A percentile compares a stretch with the other conserved stretches of the same genome.
phyloP scores from a whole-genome alignment of 2,113 vertebrate genomes.

The Hemiscyllium ocellatum region DNA sequence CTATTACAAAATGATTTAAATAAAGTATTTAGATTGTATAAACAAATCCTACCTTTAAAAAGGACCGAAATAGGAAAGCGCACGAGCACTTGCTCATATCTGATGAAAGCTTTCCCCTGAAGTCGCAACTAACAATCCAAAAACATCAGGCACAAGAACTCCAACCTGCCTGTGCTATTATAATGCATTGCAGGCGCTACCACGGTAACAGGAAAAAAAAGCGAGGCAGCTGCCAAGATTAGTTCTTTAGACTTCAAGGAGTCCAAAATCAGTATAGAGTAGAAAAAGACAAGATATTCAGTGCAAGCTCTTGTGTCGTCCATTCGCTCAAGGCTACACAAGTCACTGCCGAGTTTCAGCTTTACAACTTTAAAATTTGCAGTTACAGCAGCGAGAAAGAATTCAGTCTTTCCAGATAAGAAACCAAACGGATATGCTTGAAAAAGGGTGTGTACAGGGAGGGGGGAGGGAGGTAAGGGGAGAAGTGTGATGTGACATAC shows the following conservation, averaged over 20 bases:
- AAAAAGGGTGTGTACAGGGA: conserved; percentile 19
- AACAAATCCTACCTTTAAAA: conserved; percentile 58
- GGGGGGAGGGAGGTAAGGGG: conserved; percentile 46
- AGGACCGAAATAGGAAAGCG: conserved; percentile 50
- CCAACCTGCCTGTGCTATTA: conserved; percentile 54
- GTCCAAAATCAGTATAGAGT: conserved; percentile 43
- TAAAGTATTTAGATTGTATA: conserved; percentile 35
- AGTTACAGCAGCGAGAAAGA: conserved; percentile 41
- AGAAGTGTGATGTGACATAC: conserved; percentile 64
- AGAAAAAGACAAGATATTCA: conserved; percentile 47
- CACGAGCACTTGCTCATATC: conserved; percentile 53
- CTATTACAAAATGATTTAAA: background rate
- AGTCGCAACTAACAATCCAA: conserved; percentile 50
- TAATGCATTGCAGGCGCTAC: conserved; percentile 57
- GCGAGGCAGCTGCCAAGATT: conserved; percentile 50
- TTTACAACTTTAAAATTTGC: conserved; percentile 49
- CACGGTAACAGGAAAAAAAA: conserved; percentile 56
- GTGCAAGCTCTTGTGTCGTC: conserved; percentile 46
- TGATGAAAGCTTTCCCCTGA: conserved; percentile 47
- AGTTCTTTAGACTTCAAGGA: conserved; percentile 53
- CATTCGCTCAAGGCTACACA: conserved; percentile 39
- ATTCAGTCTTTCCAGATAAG: conserved; percentile 41
- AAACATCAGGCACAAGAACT: conserved; percentile 51
- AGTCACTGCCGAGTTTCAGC: conserved; percentile 40
- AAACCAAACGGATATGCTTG: conserved; percentile 21